These are phyloP conservation scores for Luehdorfia chinensis DNA, from an alignment of 1,140 invertebrate genomes.

Conservation along the genomic window DNA sequence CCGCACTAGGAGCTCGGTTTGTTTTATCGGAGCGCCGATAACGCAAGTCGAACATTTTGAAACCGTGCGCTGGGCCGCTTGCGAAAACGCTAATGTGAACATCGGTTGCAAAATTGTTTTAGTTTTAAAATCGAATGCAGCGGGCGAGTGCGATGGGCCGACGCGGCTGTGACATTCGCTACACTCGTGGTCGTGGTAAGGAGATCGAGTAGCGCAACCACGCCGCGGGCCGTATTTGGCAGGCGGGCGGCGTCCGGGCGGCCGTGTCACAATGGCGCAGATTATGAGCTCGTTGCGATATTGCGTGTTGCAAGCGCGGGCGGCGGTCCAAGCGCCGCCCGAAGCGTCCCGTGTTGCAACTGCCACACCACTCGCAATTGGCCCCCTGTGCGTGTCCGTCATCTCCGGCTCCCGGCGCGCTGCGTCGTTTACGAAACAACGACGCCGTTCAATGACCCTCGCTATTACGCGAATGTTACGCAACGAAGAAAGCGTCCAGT, in stretches of 20 bases:
- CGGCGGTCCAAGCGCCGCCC: conserved; percentile 66
- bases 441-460: conserved; percentile 55
- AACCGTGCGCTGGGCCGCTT: conserved; percentile 70
- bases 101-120: conserved; percentile 76
- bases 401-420: conserved; percentile 43
- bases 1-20: conserved; percentile 55
- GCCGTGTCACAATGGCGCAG: conserved; percentile 67
- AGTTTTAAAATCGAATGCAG: conserved; percentile 71
- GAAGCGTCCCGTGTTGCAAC: conserved; percentile 74
- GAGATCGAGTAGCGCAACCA: conserved; percentile 52
- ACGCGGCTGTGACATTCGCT: conserved; percentile 39
- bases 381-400: conserved; percentile 58
- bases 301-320: conserved; percentile 71
- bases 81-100: conserved; percentile 75
- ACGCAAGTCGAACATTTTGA: conserved; percentile 73
- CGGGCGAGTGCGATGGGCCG: conserved; percentile 40
- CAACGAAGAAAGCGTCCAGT: conserved; percentile 63
- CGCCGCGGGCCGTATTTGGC: conserved; percentile 53
- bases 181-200: too few species aligned
- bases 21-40: conserved; percentile 71
- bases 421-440: conserved; percentile 41
- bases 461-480: conserved; percentile 60
- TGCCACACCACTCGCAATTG: too few species aligned
- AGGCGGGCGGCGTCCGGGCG: conserved; percentile 42
- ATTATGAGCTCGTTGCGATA: conserved; percentile 71